Evolutionary conservation across 2,113 vertebrate species (phyloP), one percentile per base, ranked within the genome.

Genomic region (Leptosomus discolor): DNA sequence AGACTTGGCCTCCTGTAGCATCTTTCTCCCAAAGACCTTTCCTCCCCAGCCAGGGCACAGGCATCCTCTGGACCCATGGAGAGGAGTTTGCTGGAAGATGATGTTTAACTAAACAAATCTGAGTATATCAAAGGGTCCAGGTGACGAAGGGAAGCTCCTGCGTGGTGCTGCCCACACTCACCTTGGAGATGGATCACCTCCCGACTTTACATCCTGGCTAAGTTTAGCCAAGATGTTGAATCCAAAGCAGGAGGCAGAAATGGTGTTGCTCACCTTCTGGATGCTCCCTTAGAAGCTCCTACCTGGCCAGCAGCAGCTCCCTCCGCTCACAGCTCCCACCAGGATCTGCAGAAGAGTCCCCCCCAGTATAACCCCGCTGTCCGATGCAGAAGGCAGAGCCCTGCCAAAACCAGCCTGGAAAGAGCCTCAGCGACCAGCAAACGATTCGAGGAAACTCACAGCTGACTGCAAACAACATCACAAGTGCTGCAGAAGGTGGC

Each of bases 41-140:
- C 23, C 46, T 27, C 46, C 53, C 36, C 65, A 67, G 45, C 16
- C 69, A 41, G 60, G 54, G 17, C 56, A 43, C 27, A 37, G 9
- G 29, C 18, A 18, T 1, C 29, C 29, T 27, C 27, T 58, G 58
- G 11, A 24, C 8, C 12, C 39, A 15, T 0, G 0, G 32, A 41
- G 29, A 39, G 48, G 48, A 45, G 11, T 11, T 78, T 24, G 12
- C 36, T 78, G 60, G 46, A 68, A 73, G 58, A 30, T 9, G 11
- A 56, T 2, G 34, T 26, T 75, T 19, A 61, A 61, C 11, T 22
- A 32, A 63, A 85, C 23, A 67, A 36, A 45, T 26, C 34, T 5
- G 22, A 23, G 65, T 20, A 9, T 4, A 50, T 23, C 32, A 34
- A 30, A 45, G 7, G 43, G 32, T 17, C 43, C 43, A 34, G 53